A percentile compares a stretch with the other conserved stretches of the same genome.
These are phyloP conservation scores for Dryas iulia DNA, from an alignment of 1,140 invertebrate species.

Conservation along the genomic window DNA sequence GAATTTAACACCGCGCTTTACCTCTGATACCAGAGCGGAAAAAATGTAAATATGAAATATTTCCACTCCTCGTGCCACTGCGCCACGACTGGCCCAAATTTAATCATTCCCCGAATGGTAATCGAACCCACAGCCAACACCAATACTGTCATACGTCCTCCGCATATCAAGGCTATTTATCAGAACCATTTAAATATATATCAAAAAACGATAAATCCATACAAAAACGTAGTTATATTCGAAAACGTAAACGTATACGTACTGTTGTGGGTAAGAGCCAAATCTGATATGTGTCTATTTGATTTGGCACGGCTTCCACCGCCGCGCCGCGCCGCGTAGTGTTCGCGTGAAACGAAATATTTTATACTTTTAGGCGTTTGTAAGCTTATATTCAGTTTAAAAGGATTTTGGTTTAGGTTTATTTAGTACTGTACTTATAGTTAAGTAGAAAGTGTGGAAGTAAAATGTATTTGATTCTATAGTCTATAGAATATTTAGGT, in stretches of 20 bases:
- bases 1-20: too few relatives aligned
- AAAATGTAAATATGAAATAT: too few relatives aligned
- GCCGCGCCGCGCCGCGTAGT: not conserved
- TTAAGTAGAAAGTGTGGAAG: not conserved
- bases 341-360: not conserved
- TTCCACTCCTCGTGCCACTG: too few relatives aligned
- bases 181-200: not conserved
- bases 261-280: not conserved
- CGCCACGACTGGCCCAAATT: not conserved
- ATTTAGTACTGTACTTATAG: not conserved
- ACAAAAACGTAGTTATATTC: not conserved
- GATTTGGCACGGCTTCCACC: not conserved
- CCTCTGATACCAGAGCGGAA: too few relatives aligned
- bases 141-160: too few relatives aligned
- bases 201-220: not conserved
- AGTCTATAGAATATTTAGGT: too few relatives aligned
- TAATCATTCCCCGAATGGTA: not conserved
- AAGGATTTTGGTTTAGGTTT: not conserved
- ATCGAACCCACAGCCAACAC: not conserved
- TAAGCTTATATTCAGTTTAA: not conserved
- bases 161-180: too few relatives aligned
- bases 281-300: constrained; percentile 5
- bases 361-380: not conserved
- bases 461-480: not conserved
- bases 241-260: not conserved